These are phyloP conservation scores for Xerus inauris DNA, from an alignment of 2,113 vertebrate genomes.

Conservation along the genomic window DNA sequence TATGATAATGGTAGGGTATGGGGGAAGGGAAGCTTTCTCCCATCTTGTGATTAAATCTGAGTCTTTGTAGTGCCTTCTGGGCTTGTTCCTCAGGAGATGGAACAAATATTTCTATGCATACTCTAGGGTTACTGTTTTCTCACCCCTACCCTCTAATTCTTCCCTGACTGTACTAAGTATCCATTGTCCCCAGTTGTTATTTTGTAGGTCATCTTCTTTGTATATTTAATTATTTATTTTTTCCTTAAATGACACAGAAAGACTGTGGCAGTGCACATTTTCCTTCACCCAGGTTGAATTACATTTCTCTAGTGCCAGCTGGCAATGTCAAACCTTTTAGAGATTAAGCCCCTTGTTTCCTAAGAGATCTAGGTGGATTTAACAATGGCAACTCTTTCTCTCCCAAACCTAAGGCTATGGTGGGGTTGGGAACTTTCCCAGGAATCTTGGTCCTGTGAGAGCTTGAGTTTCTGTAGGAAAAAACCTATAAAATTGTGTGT, in stretches of 20 bases:
- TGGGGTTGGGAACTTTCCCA: neutral
- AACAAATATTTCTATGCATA: neutral
- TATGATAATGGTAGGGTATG: neutral
- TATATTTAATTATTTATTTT: conserved; percentile 14
- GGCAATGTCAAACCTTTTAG: neutral
- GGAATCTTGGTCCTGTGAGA: neutral
- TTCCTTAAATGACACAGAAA: neutral
- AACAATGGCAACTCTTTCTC: neutral
- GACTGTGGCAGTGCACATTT: neutral
- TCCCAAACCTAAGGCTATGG: neutral
- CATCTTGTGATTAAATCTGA: neutral
- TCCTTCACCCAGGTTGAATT: neutral
- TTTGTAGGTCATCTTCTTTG: neutral
- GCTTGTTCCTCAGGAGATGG: neutral
- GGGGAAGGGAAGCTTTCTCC: neutral
- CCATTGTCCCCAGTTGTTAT: neutral
- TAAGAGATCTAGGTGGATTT: neutral
- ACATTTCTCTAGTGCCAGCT: neutral
- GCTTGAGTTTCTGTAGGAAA: neutral
- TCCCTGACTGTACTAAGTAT: neutral
- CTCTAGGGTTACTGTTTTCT: neutral
- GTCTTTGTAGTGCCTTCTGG: neutral
- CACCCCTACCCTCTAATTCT: neutral
- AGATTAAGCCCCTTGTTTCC: conserved; percentile 9
- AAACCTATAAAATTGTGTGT: neutral